A percentile compares a stretch with the other conserved stretches of the same genome.
phyloP scores from a whole-genome alignment of 2,113 vertebrate genomes.

The Dermatemys mawii region DNA sequence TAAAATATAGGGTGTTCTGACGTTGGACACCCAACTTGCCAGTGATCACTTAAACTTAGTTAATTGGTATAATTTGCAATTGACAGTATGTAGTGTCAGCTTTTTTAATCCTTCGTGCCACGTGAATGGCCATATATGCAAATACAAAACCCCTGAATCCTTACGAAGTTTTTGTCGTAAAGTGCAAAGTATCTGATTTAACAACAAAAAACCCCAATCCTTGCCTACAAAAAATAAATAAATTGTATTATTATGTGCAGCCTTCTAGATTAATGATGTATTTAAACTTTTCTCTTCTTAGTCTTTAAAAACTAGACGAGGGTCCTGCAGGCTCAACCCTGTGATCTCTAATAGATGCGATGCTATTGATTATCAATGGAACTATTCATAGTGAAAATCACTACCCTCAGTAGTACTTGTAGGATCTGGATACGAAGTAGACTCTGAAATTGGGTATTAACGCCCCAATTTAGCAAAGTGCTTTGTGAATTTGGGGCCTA shows the following conservation, averaged over 20 bases:
- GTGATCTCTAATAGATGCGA: neutral
- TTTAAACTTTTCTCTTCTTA: neutral
- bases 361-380: neutral
- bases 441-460: neutral
- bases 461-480: neutral
- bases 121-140: neutral
- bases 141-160: neutral
- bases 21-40: neutral
- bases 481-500: constrained; percentile 21
- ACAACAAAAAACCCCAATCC: neutral
- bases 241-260: neutral
- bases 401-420: neutral
- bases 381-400: neutral
- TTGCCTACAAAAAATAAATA: neutral
- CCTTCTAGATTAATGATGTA: neutral
- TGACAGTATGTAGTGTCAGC: neutral
- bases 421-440: neutral
- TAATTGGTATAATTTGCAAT: constrained; percentile 3
- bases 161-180: neutral
- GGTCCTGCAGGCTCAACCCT: constrained; percentile 26
- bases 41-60: constrained; percentile 29
- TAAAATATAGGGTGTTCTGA: neutral
- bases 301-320: neutral
- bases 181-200: neutral
- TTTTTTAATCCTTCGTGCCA: neutral